Conservation (phyloP, 1,140 invertebrate genomes). For the Wiebesia pumilae region DNA sequence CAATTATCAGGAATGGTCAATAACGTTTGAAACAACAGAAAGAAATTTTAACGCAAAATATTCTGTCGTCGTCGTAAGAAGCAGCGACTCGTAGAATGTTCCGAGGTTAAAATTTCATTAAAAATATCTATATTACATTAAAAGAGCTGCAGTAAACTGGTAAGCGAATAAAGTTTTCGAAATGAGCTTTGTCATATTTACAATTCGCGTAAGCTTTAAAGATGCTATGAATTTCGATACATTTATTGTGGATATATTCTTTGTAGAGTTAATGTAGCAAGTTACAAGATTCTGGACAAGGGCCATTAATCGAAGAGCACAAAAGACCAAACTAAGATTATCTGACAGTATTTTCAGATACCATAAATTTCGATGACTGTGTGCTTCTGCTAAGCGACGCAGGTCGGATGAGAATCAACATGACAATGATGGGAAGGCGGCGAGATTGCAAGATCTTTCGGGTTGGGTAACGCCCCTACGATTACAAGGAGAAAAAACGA, state of each 20-base stretch:
- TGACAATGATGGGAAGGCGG: constrained; percentile 55
- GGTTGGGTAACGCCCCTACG: constrained; percentile 65
- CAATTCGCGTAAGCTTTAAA: too few species aligned
- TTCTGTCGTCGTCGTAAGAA: too few species aligned
- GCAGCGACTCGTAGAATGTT: too few species aligned
- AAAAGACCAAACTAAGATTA: constrained; percentile 11
- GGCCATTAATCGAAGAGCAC: constrained; percentile 39
- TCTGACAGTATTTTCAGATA: not conserved
- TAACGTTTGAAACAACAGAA: too few species aligned
- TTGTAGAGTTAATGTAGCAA: constrained; percentile 6
- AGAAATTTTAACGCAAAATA: too few species aligned
- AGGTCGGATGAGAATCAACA: constrained; percentile 40
- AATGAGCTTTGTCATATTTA: too few species aligned
- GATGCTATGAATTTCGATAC: not conserved
- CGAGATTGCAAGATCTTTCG: constrained; percentile 67
- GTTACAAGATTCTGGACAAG: constrained; percentile 9
- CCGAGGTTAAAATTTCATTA: too few species aligned
- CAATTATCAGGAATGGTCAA: too few species aligned
- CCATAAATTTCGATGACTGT: constrained; percentile 53
- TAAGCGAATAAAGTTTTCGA: too few species aligned
- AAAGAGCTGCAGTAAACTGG: too few species aligned
- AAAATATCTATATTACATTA: too few species aligned
- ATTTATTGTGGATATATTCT: constrained; percentile 3
- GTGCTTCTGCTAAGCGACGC: constrained; percentile 9
- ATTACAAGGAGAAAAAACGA: constrained; percentile 59